A percentile compares a stretch with the other conserved stretches of the same genome.
Conservation (phyloP, 2,113 vertebrate species). For the Pseudorectes ferrugineus region DNA sequence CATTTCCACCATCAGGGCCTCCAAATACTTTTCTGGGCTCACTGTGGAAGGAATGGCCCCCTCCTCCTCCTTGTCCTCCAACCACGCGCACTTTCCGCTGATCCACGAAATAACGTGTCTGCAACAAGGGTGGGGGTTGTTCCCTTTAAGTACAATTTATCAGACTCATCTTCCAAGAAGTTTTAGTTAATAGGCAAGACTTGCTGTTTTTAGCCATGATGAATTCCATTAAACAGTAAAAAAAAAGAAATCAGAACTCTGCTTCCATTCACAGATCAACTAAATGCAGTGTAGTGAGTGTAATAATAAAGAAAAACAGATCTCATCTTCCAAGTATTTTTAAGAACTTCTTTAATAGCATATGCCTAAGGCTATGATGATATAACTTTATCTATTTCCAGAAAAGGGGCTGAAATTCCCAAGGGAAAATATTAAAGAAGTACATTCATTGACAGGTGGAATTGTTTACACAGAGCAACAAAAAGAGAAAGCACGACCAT, state of each 20-base stretch:
- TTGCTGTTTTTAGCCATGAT: neutral
- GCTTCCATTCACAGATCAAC: neutral
- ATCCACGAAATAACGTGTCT: slow-evolving; percentile 90
- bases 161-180: neutral
- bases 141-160: neutral
- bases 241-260: neutral
- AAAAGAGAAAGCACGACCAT: neutral
- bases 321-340: neutral
- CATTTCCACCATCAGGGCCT: slow-evolving; percentile 93
- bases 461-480: neutral
- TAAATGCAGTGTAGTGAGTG: neutral
- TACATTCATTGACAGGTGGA: neutral
- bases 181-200: neutral
- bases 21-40: slow-evolving; percentile 93
- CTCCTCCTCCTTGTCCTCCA: slow-evolving; percentile 84
- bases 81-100: slow-evolving; percentile 78
- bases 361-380: neutral
- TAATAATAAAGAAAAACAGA: neutral
- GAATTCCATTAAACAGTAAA: neutral
- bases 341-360: neutral
- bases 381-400: neutral
- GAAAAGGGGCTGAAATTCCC: neutral
- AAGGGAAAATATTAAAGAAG: neutral
- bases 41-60: slow-evolving; percentile 83
- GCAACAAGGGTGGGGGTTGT: neutral